Evolutionary conservation across 2,888 invertebrate species (phyloP).

Genomic region (Melanchra persicariae): DNA sequence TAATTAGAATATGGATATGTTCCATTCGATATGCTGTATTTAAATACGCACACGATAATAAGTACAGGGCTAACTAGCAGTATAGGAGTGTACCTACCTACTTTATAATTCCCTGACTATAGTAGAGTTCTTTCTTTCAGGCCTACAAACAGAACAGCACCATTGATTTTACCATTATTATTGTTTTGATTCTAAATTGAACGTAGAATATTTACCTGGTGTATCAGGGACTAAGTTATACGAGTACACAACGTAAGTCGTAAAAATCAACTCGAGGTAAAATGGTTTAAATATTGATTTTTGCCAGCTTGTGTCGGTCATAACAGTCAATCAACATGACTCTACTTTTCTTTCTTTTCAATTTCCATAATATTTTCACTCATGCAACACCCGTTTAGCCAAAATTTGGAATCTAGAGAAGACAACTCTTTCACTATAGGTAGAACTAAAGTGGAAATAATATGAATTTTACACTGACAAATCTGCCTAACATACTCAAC

Average conservation of each 20-base stretch:
- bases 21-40: conserved; percentile 54
- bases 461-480: not conserved
- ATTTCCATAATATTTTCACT: not conserved
- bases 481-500: not conserved
- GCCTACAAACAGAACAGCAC: not conserved
- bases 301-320: conserved; percentile 17
- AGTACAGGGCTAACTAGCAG: conserved; percentile 30
- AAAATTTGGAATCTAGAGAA: no score
- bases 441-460: no score
- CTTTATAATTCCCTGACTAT: not conserved
- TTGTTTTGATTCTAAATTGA: conserved; percentile 39
- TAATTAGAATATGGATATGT: conserved; percentile 64
- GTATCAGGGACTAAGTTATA: conserved; percentile 14
- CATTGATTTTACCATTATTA: conserved; percentile 39
- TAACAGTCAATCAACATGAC: conserved; percentile 27
- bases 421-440: no score
- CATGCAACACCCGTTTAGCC: no score
- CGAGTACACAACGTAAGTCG: conserved; percentile 31
- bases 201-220: conserved; percentile 14
- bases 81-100: not conserved
- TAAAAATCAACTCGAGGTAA: conserved; percentile 45
- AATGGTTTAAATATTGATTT: conserved; percentile 54
- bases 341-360: conserved; percentile 1
- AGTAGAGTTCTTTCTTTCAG: not conserved
- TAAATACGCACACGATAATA: conserved; percentile 47